Evolutionary conservation across 2,113 vertebrate genomes (phyloP), one percentile per base, ranked within the genome.

Genomic region (Sinosuthora webbiana): DNA sequence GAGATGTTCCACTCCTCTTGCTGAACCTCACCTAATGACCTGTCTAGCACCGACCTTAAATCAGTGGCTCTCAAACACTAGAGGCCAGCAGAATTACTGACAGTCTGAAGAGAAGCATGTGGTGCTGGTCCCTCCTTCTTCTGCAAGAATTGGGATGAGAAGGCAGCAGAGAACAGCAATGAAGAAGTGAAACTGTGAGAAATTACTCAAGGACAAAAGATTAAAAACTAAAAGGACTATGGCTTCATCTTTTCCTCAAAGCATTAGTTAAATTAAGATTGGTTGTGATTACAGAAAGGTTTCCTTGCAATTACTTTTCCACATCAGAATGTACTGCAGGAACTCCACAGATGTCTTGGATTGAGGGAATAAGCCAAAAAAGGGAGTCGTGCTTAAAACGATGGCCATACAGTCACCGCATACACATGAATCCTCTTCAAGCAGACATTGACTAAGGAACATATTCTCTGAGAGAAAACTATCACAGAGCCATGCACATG

Each of bases 111-210:
- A 75, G 37, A 60, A 75, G n/a, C 17, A 52, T 2, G 1, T 16
- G 19, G 30, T 60, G 56, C 41, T 71, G 24, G 16, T 59, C 17
- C 13, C 35, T 83, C 53, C 24, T 75, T 84, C 49, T 68, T 56
- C 31, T 84, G 49, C 83, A 87, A 68, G 69, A 84, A 63, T 39
- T 39, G 27, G 60, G 30, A 44, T 28, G 41, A 82, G 49, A 86
- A 84, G 24, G n/a, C 53, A 77, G 14, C 27, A 91, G n/a, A 76
- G 45, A 76, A 83, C 15, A 69, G 18, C 21, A 89, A 90, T 57
- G 82, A 28, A 85, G 91, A 96, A 92, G 78, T 78, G 80, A 96
- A 74, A 94, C 41, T 9, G 7, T 70, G 30, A 77, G 37, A 87
- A 90, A 91, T 64, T 65, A 65, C 31, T 80, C 45, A 94, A 89